phyloP scores from a whole-genome alignment of 2,113 vertebrate genomes.

The Noturus placidus region DNA sequence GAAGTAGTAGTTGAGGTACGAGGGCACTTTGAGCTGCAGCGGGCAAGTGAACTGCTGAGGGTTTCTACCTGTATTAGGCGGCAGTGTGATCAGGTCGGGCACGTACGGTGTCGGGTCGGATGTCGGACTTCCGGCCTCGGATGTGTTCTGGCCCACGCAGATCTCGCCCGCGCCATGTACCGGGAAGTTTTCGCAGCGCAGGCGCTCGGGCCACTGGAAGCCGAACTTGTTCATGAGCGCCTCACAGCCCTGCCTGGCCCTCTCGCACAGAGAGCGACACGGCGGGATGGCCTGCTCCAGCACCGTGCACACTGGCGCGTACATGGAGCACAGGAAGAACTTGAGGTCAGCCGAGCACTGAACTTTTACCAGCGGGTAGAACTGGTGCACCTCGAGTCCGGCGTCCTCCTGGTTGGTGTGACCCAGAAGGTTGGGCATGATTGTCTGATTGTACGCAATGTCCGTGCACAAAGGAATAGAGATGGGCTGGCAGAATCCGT shows the following conservation, averaged over 20 bases:
- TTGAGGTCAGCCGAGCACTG: constrained; percentile 87
- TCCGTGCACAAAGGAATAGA: constrained; percentile 90
- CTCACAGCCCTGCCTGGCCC: constrained; percentile 87
- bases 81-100: constrained; percentile 74
- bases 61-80: constrained; percentile 60
- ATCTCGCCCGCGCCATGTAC: constrained; percentile 87
- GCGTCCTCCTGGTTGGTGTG: constrained; percentile 93
- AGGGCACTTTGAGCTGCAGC: constrained; percentile 85
- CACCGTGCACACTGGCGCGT: constrained; percentile 89
- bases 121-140: constrained; percentile 77
- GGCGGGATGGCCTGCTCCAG: constrained; percentile 89
- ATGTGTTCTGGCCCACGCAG: constrained; percentile 91
- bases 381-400: constrained; percentile 90
- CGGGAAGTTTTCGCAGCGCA: constrained; percentile 87
- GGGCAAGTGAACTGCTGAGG: constrained; percentile 86
- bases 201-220: constrained; percentile 90
- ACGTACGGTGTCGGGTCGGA: constrained; percentile 76
- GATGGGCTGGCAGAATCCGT: constrained; percentile 90
- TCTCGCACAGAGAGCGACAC: constrained; percentile 85
- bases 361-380: constrained; percentile 90
- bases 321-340: constrained; percentile 93
- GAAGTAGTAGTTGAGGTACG: constrained; percentile 90
- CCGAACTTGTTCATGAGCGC: constrained; percentile 94
- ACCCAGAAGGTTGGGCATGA: constrained; percentile 90
- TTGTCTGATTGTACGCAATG: constrained; percentile 93